A percentile compares a stretch with the other conserved stretches of the same genome.
Evolutionary conservation across 2,113 vertebrate genomes (phyloP).

Genomic region (Silurus meridionalis): DNA sequence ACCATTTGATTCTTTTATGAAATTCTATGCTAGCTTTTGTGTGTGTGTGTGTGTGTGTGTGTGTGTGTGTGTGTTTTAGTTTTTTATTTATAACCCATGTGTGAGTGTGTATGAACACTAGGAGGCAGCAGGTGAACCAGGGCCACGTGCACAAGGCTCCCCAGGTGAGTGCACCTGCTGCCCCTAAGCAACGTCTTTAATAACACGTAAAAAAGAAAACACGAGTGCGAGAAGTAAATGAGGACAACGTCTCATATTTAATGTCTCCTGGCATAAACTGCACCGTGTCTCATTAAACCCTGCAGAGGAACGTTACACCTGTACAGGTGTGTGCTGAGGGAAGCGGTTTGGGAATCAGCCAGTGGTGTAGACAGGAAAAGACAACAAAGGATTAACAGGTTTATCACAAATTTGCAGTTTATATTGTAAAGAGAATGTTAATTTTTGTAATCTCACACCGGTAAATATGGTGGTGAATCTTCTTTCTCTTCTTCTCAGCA

Average conservation of each 20-base stretch:
- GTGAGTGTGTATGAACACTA: constrained; percentile 26
- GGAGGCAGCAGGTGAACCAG: constrained; percentile 19
- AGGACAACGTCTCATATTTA: background rate
- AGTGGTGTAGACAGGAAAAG: background rate
- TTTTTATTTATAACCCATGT: constrained; percentile 33
- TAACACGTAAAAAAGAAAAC: background rate
- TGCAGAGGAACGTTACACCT: background rate
- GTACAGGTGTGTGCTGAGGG: background rate
- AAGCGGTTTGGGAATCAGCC: background rate
- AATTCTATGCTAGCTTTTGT: no score
- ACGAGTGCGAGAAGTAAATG: background rate
- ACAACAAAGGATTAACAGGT: constrained; percentile 40
- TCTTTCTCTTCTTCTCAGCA: constrained; percentile 3
- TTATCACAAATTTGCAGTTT: background rate
- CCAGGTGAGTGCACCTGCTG: constrained; percentile 35
- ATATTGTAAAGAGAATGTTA: background rate
- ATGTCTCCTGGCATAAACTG: background rate
- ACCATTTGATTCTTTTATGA: no score
- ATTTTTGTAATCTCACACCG: background rate
- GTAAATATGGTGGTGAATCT: background rate
- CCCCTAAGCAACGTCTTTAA: background rate
- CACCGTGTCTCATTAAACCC: background rate
- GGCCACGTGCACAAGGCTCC: background rate
- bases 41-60: no score
- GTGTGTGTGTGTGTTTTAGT: background rate